Evolutionary conservation across 2,797 vertebrate species (phyloP), one percentile per base, ranked within the genome.

Genomic region (Arnoldichthys spilopterus): DNA sequence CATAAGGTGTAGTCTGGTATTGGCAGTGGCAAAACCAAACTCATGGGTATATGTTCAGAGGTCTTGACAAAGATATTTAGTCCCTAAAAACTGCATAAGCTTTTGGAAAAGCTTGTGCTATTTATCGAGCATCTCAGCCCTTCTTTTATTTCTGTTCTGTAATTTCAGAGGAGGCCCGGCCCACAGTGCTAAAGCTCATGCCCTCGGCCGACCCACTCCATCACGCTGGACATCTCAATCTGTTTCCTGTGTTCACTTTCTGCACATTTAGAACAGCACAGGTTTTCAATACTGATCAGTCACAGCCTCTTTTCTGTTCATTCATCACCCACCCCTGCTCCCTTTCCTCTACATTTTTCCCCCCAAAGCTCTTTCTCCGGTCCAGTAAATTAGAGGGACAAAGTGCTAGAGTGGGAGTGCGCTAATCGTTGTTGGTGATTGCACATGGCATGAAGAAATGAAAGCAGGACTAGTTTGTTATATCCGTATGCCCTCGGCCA

Each of bases 151-250:
- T 87, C 86, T 86, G 79, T 58, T 82, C 79, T 80, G 28, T 83
- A 72, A 74, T 84, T 89, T 83, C 68, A 69, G 85, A 82, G 86
- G 80, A 86, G 78, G 88, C 77, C 79, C 66, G 82, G 87, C 79
- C 85, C 59, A 82, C 71, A 85, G 80, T 80, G 85, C 86, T 87
- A 82, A 90, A 87, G 83, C 83, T 43, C 11, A 2, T 72, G 85
- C 78, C 85, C 77, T 30, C 84, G 67, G 85, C 85, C 82, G 86
- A 85, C 64, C 78, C 87, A 91, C 91, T 93, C 90, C 91, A 93
- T 93, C 91, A 92, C 16, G 74, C 74, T 83, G 67, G 88, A 93
- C 91, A 91, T 92, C 90, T 92, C 90, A 89, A 91, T 92, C 87
- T 84, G 79, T 92, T 91, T 87, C 85, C 88, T 86, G 66, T 85